Percentiles rank a stretch among this genome's conserved stretches.
These are phyloP conservation scores for Candidula unifasciata DNA, from an alignment of 2,888 invertebrate genomes.

Conservation along the genomic window DNA sequence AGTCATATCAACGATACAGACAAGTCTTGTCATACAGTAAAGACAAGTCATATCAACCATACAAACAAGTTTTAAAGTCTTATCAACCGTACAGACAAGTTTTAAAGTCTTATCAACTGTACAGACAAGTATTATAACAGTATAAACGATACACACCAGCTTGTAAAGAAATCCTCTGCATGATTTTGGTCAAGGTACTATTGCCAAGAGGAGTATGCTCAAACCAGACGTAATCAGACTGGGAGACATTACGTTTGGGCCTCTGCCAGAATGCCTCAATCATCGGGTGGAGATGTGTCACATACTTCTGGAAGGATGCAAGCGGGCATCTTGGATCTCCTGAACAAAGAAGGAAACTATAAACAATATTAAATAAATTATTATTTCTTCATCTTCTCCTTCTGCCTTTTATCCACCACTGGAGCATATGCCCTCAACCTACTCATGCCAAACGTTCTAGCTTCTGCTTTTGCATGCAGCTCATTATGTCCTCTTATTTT, in stretches of 20 bases:
- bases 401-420: no score
- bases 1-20: no score
- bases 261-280: conserved; percentile 73
- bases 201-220: conserved; percentile 71
- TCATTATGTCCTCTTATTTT: no score
- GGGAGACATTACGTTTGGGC: conserved; percentile 66
- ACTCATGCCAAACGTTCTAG: no score
- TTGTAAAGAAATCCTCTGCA: conserved; percentile 59
- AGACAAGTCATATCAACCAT: no score
- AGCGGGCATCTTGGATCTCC: conserved; percentile 71
- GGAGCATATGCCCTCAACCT: no score
- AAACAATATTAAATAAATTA: background rate
- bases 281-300: conserved; percentile 72
- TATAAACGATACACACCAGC: conserved; percentile 55
- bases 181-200: conserved; percentile 68
- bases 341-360: conserved; percentile 32
- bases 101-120: no score
- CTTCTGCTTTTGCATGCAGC: no score
- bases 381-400: background rate
- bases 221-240: conserved; percentile 70
- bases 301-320: conserved; percentile 67
- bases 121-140: background rate
- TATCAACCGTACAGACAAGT: no score
- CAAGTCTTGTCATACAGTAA: no score
- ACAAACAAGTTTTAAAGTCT: no score